Evolutionary conservation across 2,113 vertebrate genomes (phyloP).

Genomic region (Rhea americana): DNA sequence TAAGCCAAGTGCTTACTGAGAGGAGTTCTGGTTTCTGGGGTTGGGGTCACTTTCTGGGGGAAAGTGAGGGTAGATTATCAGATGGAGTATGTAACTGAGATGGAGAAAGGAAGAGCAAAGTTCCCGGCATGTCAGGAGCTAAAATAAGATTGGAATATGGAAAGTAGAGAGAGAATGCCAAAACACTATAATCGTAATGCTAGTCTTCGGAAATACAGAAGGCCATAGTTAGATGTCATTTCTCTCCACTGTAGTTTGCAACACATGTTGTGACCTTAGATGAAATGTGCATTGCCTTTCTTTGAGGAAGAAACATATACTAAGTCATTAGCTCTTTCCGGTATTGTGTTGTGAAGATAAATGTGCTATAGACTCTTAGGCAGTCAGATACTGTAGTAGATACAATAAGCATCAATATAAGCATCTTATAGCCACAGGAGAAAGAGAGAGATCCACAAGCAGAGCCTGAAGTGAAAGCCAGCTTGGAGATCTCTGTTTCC

Average conservation of each 20-base stretch:
- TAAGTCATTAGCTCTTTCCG: not conserved
- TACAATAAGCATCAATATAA: not conserved
- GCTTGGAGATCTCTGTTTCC: not conserved
- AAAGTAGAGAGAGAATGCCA: not conserved
- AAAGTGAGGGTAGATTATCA: not conserved
- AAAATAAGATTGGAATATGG: not conserved
- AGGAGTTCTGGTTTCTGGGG: constrained; percentile 16
- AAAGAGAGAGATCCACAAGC: not conserved
- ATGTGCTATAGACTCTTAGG: not conserved
- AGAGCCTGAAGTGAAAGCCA: not conserved
- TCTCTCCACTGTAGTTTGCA: not conserved
- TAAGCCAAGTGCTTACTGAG: not conserved
- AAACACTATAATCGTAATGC: not conserved
- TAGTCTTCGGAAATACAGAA: not conserved
- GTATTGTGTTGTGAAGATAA: not conserved
- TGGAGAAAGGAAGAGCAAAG: not conserved
- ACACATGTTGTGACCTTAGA: not conserved
- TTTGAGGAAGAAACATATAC: not conserved
- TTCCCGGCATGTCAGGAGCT: not conserved
- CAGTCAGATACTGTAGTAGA: not conserved
- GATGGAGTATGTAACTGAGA: not conserved
- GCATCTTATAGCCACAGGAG: not conserved
- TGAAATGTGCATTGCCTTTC: not conserved
- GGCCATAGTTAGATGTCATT: not conserved
- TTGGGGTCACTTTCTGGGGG: too few species aligned